A percentile compares a stretch with the other conserved stretches of the same genome.
Evolutionary conservation across 2,113 vertebrate genomes (phyloP).

Genomic region (Clarias batrachus): DNA sequence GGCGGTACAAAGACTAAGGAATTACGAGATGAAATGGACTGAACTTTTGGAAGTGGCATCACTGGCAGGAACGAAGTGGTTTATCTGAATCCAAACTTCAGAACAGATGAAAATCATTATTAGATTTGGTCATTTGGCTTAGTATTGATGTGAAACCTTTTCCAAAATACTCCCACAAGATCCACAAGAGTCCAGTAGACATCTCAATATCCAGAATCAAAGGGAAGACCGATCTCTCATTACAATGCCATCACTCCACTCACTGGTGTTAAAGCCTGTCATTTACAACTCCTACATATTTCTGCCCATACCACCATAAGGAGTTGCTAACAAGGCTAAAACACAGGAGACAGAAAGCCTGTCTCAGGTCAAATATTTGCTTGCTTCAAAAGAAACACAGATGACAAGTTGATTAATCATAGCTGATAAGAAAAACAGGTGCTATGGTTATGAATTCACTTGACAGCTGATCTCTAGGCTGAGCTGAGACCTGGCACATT

Average conservation of each 20-base stretch:
- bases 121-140: neutral
- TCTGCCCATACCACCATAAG: neutral
- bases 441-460: neutral
- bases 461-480: neutral
- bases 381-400: slow-evolving; percentile 11
- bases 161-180: neutral
- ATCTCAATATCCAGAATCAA: slow-evolving; percentile 13
- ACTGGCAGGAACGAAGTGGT: neutral
- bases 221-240: slow-evolving; percentile 58
- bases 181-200: neutral
- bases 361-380: neutral
- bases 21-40: neutral
- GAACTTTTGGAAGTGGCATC: neutral
- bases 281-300: slow-evolving; percentile 20
- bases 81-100: neutral
- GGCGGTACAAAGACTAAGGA: neutral
- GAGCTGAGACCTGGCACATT: neutral
- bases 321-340: neutral
- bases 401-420: neutral
- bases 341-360: neutral
- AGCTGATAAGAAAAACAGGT: slow-evolving; percentile 7
- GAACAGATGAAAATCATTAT: slow-evolving; percentile 11
- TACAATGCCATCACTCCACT: slow-evolving; percentile 63
- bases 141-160: neutral
- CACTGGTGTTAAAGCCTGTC: slow-evolving; percentile 11